Conservation (phyloP, 2,797 vertebrate genomes). For the Pogonophryne albipinna region DNA sequence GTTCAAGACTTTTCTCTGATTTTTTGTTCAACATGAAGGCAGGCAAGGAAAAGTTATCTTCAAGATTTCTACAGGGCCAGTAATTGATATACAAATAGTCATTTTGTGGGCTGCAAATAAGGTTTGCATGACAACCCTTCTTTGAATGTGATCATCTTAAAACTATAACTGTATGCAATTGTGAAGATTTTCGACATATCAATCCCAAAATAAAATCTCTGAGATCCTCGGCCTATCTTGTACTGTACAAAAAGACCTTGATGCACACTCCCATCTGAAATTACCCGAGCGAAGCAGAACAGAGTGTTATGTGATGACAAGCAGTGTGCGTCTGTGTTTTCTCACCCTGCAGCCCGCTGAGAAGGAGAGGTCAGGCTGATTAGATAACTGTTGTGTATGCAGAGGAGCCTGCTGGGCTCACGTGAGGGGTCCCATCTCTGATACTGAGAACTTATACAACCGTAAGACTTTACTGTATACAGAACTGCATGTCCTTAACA, state of each 20-base stretch:
- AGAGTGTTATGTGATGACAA: slow-evolving; percentile 48
- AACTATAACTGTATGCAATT: background rate
- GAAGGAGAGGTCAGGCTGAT: slow-evolving; percentile 74
- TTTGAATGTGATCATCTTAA: background rate
- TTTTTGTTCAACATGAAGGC: background rate
- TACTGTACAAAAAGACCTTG: background rate
- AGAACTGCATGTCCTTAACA: background rate
- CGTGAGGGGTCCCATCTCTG: slow-evolving; percentile 35
- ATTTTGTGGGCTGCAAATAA: background rate
- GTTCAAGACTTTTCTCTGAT: background rate
- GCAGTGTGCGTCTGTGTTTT: slow-evolving; percentile 71
- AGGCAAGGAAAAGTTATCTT: background rate
- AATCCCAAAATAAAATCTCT: background rate
- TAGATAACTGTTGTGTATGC: slow-evolving; percentile 77
- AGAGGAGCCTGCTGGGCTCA: slow-evolving; percentile 62
- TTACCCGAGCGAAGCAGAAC: slow-evolving; percentile 19
- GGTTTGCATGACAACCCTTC: background rate
- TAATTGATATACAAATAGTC: background rate
- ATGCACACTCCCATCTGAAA: slow-evolving; percentile 9
- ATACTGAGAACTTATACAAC: slow-evolving; percentile 39
- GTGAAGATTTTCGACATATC: background rate
- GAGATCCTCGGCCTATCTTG: background rate
- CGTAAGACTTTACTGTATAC: background rate
- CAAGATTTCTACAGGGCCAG: background rate
- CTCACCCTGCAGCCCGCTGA: slow-evolving; percentile 65